Evolutionary conservation across 2,113 vertebrate species (phyloP).

Genomic region (Zonotrichia leucophrys): DNA sequence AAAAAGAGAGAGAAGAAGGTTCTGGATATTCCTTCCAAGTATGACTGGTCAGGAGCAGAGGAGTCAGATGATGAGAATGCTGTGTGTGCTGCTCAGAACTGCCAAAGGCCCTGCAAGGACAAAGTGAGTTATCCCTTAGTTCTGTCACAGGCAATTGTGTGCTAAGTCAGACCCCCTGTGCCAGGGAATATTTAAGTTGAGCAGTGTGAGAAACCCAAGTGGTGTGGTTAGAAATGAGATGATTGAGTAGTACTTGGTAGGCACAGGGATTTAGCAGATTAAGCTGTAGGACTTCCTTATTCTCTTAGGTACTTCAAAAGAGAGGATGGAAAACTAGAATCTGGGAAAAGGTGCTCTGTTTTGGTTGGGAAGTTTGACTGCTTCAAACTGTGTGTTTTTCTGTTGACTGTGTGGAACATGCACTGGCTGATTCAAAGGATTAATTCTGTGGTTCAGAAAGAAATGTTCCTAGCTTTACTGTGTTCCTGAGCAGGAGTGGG

Average conservation of each 20-base stretch:
- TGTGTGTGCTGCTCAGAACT: slow-evolving; percentile 94
- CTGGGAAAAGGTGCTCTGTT: background rate
- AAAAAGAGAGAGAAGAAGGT: slow-evolving; percentile 95
- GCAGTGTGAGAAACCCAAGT: background rate
- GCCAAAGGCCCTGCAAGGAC: slow-evolving; percentile 96
- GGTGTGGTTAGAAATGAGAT: background rate
- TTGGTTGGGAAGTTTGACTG: background rate
- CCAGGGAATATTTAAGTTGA: background rate
- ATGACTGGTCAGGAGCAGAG: slow-evolving; percentile 97
- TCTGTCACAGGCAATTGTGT: background rate
- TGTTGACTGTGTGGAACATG: background rate
- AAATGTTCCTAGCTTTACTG: background rate
- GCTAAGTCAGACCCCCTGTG: background rate
- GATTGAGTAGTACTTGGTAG: background rate
- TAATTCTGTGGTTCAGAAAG: background rate
- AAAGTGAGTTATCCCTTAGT: slow-evolving; percentile 80
- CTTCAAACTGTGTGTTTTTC: background rate
- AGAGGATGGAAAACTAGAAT: background rate
- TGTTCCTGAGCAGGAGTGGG: background rate
- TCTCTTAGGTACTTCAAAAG: background rate
- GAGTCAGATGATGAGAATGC: slow-evolving; percentile 98
- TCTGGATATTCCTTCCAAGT: slow-evolving; percentile 96
- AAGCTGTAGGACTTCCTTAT: background rate
- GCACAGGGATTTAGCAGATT: background rate
- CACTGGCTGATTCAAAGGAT: background rate